These are phyloP conservation scores for Notocelia uddmanniana DNA, from an alignment of 2,888 invertebrate species.

Conservation along the genomic window DNA sequence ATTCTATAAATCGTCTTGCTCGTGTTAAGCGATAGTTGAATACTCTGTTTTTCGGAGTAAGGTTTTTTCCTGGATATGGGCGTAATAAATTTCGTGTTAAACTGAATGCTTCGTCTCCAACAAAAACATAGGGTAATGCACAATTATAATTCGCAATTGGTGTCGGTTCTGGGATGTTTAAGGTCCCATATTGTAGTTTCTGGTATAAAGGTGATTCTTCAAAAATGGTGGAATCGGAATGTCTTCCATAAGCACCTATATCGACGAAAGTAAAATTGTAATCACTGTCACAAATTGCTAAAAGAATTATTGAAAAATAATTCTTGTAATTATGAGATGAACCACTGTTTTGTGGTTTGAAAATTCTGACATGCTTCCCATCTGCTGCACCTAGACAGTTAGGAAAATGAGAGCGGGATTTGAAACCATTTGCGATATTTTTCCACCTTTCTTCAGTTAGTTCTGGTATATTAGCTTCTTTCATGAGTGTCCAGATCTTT, in stretches of 20 bases:
- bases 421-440: slow-evolving; percentile 50
- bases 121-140: slow-evolving; percentile 1
- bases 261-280: slow-evolving; percentile 51
- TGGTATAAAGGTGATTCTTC: slow-evolving; percentile 20
- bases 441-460: slow-evolving; percentile 48
- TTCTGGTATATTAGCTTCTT: slow-evolving; percentile 46
- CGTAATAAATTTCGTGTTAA: slow-evolving; percentile 7
- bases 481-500: slow-evolving; percentile 51
- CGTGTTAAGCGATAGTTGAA: slow-evolving; percentile 30
- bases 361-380: slow-evolving; percentile 46
- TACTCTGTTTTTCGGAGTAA: slow-evolving; percentile 5
- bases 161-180: slow-evolving; percentile 7
- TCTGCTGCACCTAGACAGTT: slow-evolving; percentile 48
- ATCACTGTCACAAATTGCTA: slow-evolving; percentile 50
- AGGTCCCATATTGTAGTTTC: slow-evolving; percentile 2
- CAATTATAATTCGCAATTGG: not conserved
- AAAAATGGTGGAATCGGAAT: slow-evolving; percentile 35
- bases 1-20: slow-evolving; percentile 34
- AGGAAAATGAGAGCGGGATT: slow-evolving; percentile 49
- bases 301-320: slow-evolving; percentile 50
- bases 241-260: slow-evolving; percentile 42
- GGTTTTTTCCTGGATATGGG: slow-evolving; percentile 7
- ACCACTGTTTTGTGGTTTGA: slow-evolving; percentile 48
- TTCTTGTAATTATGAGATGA: slow-evolving; percentile 51
- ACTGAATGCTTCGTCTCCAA: slow-evolving; percentile 7